Percentiles rank a stretch among this genome's conserved stretches.
phyloP scores from a whole-genome alignment of 2,113 vertebrate species.

The Microtus oregoni region DNA sequence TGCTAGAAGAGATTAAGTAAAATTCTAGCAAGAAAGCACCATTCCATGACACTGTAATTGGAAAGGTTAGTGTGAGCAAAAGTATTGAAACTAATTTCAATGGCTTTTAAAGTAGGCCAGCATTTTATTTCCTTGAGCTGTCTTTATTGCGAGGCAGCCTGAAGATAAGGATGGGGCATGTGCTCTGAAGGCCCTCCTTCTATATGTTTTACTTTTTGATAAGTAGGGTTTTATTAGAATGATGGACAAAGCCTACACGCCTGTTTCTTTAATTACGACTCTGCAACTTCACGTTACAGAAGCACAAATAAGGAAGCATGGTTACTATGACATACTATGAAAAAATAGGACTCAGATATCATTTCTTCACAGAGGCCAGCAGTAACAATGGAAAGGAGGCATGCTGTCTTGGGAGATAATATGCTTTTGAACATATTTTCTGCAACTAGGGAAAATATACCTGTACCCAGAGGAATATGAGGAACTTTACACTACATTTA shows the following conservation, averaged over 20 bases:
- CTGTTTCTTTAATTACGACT: constrained; percentile 37
- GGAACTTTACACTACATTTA: constrained; percentile 72
- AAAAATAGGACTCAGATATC: constrained; percentile 29
- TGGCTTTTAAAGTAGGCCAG: constrained; percentile 35
- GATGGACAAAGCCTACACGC: background rate
- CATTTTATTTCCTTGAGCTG: constrained; percentile 45
- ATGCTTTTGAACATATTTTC: constrained; percentile 62
- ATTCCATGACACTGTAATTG: background rate
- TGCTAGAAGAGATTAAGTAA: constrained; percentile 39
- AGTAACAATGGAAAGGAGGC: background rate
- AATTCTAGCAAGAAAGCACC: constrained; percentile 44
- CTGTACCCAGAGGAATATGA: constrained; percentile 64
- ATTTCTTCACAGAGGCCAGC: background rate
- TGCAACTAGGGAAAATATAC: constrained; percentile 60
- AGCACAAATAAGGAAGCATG: background rate
- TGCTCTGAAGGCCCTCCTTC: constrained; percentile 8
- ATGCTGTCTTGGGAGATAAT: constrained; percentile 34
- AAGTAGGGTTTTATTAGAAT: constrained; percentile 63
- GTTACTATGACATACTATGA: constrained; percentile 30
- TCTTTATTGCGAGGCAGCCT: background rate
- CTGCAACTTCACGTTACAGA: constrained; percentile 18
- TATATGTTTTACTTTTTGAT: constrained; percentile 22
- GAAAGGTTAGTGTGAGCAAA: background rate
- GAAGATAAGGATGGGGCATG: constrained; percentile 34
- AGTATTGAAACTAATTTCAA: constrained; percentile 59